Evolutionary conservation across 2,797 vertebrate genomes (phyloP), one percentile per base, ranked within the genome.

Genomic region (Anomalospiza imberbis): DNA sequence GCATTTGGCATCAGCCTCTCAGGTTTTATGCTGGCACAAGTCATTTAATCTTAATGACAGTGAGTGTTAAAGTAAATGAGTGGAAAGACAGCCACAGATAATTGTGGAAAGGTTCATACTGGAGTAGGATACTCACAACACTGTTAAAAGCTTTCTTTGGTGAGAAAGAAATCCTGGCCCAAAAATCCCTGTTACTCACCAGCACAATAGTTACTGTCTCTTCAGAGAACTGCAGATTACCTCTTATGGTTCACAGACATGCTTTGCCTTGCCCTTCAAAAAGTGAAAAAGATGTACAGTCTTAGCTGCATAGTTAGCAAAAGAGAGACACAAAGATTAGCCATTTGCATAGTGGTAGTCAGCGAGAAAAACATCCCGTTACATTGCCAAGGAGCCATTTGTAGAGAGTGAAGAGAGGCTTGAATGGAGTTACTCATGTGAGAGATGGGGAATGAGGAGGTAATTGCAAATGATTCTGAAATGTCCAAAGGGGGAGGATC

Each of bases 341-440:
- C 57, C 42, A 88, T 91, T 95, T 88, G 53, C 85, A 84, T 90
- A 74, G 73, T 53, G 47, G 78, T 89, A 84, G 63, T 62, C 66
- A 88, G 91, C 11, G 8, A 90, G 57, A 83, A 85, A 93, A 70
- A 0, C 76, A 47, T 93, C 82, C 63, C 36, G 32, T 78, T 91
- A 34, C 85, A 79, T 81, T 57, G 65, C 82, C 42, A 63, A 90
- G 74, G 57, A 95, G 34, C 51, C 63, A 67, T 88, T 88, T 88
- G 66, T 22, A 55, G 51, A 60, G 54, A 63, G 36, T 67, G 76
- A 89, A 84, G 79, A 48, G 76, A 50, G 31, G 20, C 61, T 62
- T 91, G 91, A 95, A 92, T 93, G 54, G 91, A 94, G 74, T 94
- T 90, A 88, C 88, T 96, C 87, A 85, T 92, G 92, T 89, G 92